phyloP scores from a whole-genome alignment of 2,797 vertebrate species.

The Cryptoprocta ferox region DNA sequence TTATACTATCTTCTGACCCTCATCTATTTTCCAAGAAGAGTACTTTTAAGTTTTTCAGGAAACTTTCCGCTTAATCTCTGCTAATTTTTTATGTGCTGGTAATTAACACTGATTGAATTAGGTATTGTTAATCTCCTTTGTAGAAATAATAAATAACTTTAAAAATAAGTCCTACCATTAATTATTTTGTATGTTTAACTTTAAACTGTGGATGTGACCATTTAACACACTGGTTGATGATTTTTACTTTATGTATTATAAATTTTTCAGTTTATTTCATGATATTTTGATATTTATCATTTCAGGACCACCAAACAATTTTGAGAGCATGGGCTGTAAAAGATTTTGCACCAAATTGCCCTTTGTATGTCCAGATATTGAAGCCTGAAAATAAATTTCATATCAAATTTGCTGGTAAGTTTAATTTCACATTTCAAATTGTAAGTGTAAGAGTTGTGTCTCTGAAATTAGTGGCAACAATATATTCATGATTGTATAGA shows the following conservation, averaged over 20 bases:
- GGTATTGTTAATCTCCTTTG: not conserved
- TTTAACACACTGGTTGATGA: not conserved
- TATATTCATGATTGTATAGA: not conserved
- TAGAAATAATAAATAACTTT: not conserved
- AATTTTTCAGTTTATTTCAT: not conserved
- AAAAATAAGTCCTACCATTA: not conserved
- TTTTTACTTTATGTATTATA: not conserved
- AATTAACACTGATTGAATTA: not conserved
- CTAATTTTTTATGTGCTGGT: not conserved
- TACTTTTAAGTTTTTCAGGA: not conserved
- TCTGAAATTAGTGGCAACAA: not conserved
- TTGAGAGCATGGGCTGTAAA: slow-evolving; percentile 99
- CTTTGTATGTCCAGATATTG: slow-evolving; percentile 98
- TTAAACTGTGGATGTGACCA: not conserved
- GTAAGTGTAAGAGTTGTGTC: not conserved
- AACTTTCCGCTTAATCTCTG: not conserved
- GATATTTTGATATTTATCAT: slow-evolving; percentile 54
- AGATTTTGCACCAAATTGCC: slow-evolving; percentile 99
- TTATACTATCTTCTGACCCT: not conserved
- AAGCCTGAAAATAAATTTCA: slow-evolving; percentile 99
- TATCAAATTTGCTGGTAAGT: slow-evolving; percentile 98
- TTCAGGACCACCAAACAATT: slow-evolving; percentile 99
- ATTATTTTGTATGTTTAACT: not conserved
- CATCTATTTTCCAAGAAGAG: not conserved
- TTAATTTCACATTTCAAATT: not conserved